These are phyloP conservation scores for Scelioninae gen. 1 DNA, from an alignment of 2,888 invertebrate genomes.

Conservation along the genomic window DNA sequence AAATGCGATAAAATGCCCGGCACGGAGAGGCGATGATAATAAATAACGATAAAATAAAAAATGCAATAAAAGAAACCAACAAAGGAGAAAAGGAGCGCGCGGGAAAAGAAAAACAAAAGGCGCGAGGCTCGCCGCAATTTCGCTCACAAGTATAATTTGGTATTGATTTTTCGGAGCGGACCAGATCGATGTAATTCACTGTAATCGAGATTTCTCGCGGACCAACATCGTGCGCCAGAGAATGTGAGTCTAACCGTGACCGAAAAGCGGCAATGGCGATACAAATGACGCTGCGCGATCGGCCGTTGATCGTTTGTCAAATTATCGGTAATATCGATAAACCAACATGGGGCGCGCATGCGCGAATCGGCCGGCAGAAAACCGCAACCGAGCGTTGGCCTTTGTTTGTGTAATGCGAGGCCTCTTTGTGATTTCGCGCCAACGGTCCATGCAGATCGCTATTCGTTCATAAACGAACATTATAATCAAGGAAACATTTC, in stretches of 20 bases:
- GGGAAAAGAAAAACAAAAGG: background rate
- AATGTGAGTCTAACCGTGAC: constrained; percentile 65
- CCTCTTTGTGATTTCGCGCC: no score
- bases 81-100: background rate
- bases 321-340: constrained; percentile 84
- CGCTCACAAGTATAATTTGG: constrained; percentile 63
- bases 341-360: constrained; percentile 79
- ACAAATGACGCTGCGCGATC: constrained; percentile 75
- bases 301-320: constrained; percentile 81
- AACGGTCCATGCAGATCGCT: constrained; percentile 37
- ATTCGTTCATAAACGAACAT: constrained; percentile 25
- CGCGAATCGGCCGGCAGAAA: constrained; percentile 25
- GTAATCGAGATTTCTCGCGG: constrained; percentile 70
- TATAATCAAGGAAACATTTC: constrained; percentile 46
- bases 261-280: constrained; percentile 74
- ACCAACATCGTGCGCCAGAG: constrained; percentile 45
- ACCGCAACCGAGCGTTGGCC: constrained; percentile 26
- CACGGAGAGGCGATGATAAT: constrained; percentile 42
- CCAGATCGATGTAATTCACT: constrained; percentile 61
- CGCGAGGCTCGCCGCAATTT: constrained; percentile 42
- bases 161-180: constrained; percentile 65
- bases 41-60: constrained; percentile 42
- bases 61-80: constrained; percentile 4
- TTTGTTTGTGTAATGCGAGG: constrained; percentile 47
- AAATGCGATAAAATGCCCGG: constrained; percentile 34